phyloP scores from a whole-genome alignment of 2,797 vertebrate species.

The Pangasius macronema region DNA sequence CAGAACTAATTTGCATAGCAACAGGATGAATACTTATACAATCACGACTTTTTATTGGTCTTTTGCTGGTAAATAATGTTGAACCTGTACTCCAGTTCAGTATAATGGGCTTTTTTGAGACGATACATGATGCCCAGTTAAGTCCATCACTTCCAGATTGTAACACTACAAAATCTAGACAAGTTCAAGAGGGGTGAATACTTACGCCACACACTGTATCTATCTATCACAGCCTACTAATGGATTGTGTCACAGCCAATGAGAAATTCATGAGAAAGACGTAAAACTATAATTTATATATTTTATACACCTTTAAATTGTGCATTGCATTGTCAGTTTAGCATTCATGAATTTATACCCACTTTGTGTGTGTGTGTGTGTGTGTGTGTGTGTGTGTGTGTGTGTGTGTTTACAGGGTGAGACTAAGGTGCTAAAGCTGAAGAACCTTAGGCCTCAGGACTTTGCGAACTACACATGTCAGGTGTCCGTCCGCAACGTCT shows the following conservation, averaged over 20 bases:
- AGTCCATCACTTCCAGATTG: no score
- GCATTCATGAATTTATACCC: not conserved
- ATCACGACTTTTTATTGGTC: not conserved
- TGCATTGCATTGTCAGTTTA: not conserved
- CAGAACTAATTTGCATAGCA: no score
- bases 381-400: slow-evolving; percentile 64
- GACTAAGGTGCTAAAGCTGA: slow-evolving; percentile 97
- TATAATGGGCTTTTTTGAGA: not conserved
- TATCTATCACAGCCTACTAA: no score
- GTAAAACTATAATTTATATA: not conserved
- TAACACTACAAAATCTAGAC: no score
- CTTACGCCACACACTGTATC: no score
- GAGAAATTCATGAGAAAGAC: not conserved
- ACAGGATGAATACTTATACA: no score
- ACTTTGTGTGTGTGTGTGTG: slow-evolving; percentile 26
- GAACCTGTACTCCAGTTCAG: not conserved
- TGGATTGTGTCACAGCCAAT: no score
- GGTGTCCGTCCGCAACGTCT: slow-evolving; percentile 95
- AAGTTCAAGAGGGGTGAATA: no score
- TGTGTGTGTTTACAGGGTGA: slow-evolving; percentile 80
- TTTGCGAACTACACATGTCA: slow-evolving; percentile 95
- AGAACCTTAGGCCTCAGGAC: slow-evolving; percentile 92
- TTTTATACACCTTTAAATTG: not conserved
- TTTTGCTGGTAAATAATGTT: not conserved
- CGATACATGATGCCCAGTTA: not conserved